A percentile compares a stretch with the other conserved stretches of the same genome.
Conservation (phyloP, 1,140 invertebrate species). For the Orchestia grillus region DNA sequence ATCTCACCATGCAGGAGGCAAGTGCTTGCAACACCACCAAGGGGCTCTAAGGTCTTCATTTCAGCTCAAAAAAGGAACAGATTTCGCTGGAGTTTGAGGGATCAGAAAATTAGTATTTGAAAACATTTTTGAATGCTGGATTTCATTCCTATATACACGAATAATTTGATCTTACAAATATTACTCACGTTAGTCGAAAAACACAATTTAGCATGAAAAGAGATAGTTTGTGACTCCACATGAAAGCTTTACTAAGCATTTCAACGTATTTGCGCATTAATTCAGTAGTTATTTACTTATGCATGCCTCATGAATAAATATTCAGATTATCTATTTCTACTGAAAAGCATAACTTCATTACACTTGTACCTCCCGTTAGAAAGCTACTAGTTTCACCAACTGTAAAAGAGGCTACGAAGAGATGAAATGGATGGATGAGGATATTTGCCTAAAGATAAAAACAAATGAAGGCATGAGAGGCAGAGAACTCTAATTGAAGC, state of each 20-base stretch:
- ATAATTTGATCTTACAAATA: not conserved
- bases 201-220: not conserved
- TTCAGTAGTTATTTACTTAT: not conserved
- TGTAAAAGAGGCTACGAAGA: no score
- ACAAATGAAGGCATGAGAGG: no score
- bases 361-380: not conserved
- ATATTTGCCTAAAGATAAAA: no score
- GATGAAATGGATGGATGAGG: no score
- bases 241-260: not conserved
- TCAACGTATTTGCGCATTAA: not conserved
- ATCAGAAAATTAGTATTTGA: not conserved
- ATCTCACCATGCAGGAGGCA: not conserved
- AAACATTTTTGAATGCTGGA: not conserved
- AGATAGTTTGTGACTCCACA: not conserved
- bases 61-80: not conserved
- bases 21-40: not conserved
- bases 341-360: not conserved
- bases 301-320: not conserved
- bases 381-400: not conserved
- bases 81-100: not conserved
- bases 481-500: no score
- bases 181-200: not conserved
- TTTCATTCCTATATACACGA: not conserved
- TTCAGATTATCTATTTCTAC: not conserved
- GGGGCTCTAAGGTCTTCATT: not conserved